A percentile compares a stretch with the other conserved stretches of the same genome.
Conservation (phyloP, 2,113 vertebrate species). For the Poicephalus gulielmi region DNA sequence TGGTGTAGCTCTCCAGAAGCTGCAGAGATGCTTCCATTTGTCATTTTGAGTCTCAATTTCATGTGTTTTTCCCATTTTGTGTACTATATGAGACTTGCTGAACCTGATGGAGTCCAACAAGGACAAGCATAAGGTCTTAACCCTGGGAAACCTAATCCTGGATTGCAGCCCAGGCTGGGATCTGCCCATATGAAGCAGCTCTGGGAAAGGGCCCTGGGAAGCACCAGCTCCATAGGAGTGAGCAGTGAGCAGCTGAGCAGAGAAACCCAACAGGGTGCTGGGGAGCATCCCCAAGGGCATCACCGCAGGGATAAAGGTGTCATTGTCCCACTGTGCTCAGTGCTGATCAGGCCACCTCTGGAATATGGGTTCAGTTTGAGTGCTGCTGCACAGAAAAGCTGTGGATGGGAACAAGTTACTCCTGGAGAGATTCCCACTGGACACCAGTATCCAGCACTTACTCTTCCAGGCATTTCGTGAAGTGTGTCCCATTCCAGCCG, state of each 20-base stretch:
- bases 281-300: background rate
- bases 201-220: background rate
- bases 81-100: background rate
- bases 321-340: background rate
- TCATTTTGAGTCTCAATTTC: background rate
- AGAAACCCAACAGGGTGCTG: background rate
- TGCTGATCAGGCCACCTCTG: background rate
- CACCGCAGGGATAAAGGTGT: background rate
- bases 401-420: background rate
- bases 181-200: background rate
- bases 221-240: background rate
- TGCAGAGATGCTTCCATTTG: background rate
- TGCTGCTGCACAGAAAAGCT: background rate
- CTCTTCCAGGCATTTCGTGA: constrained; percentile 3
- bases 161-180: background rate
- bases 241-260: background rate
- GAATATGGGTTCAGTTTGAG: background rate
- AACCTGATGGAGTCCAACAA: background rate
- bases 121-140: background rate
- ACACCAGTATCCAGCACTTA: background rate
- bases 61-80: background rate
- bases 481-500: background rate
- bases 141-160: background rate
- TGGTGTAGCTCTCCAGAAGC: background rate
- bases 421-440: background rate